These are phyloP conservation scores for Biston betularia DNA, from an alignment of 2,888 invertebrate species.

Conservation along the genomic window DNA sequence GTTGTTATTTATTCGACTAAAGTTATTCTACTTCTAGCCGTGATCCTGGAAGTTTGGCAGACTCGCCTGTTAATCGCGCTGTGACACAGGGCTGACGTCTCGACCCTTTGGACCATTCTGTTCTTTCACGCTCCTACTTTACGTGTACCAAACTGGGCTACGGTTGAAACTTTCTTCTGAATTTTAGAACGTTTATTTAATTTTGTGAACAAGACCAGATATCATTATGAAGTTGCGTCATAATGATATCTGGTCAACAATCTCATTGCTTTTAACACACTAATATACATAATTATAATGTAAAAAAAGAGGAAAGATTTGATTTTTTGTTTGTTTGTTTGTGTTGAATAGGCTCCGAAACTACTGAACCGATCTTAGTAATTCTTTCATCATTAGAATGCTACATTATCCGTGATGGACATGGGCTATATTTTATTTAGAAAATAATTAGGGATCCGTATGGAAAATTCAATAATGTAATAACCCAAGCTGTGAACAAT, in stretches of 20 bases:
- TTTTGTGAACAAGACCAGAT: not conserved
- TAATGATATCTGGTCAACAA: not conserved
- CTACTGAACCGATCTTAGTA: too few relatives aligned
- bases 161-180: slow-evolving; percentile 16
- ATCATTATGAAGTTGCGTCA: not conserved
- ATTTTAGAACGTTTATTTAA: slow-evolving; percentile 11
- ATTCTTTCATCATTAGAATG: too few relatives aligned
- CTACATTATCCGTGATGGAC: too few relatives aligned
- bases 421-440: too few relatives aligned
- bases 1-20: not conserved
- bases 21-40: slow-evolving; percentile 11
- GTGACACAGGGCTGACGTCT: slow-evolving; percentile 41
- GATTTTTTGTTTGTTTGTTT: too few relatives aligned
- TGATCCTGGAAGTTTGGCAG: slow-evolving; percentile 12
- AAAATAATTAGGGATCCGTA: too few relatives aligned
- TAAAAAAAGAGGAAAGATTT: too few relatives aligned
- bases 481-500: too few relatives aligned
- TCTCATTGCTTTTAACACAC: too few relatives aligned
- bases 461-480: too few relatives aligned
- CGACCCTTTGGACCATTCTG: slow-evolving; percentile 33
- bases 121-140: slow-evolving; percentile 27
- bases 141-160: not conserved
- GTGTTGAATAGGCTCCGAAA: too few relatives aligned
- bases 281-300: too few relatives aligned
- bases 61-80: slow-evolving; percentile 34